phyloP scores from a whole-genome alignment of 1,140 invertebrate genomes.

The Papilio dardanus region DNA sequence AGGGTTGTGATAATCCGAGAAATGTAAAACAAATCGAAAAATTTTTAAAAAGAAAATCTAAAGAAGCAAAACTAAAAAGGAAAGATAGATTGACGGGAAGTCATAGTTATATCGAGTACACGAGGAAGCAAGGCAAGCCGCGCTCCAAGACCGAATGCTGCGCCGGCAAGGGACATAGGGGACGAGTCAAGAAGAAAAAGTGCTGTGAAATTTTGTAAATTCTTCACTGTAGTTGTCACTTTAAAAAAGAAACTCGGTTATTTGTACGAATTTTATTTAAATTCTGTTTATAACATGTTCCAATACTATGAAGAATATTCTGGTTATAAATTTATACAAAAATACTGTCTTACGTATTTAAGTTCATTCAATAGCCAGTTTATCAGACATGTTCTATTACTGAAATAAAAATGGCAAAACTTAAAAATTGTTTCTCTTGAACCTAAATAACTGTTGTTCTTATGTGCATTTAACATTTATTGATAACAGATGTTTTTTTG shows the following conservation, averaged over 20 bases:
- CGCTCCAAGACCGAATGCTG: conserved; percentile 56
- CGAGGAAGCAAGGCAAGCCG: conserved; percentile 50
- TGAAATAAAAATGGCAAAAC: conserved; percentile 6
- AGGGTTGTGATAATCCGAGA: conserved; percentile 50
- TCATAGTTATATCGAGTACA: conserved; percentile 56
- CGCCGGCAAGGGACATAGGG: conserved; percentile 67
- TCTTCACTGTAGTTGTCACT: conserved; percentile 18
- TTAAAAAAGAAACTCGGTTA: conserved; percentile 25
- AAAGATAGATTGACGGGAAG: conserved; percentile 60
- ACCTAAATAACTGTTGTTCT: not conserved
- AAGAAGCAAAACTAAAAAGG: conserved; percentile 61
- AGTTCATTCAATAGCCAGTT: conserved; percentile 10
- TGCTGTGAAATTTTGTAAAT: conserved; percentile 64
- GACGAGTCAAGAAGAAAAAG: conserved; percentile 53
- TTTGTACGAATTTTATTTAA: conserved; percentile 4
- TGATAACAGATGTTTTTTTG: not conserved
- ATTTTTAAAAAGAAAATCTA: conserved; percentile 64
- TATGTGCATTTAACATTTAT: not conserved
- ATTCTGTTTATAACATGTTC: not conserved
- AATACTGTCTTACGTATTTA: not conserved
- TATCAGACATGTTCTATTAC: not conserved
- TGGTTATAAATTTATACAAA: conserved; percentile 5
- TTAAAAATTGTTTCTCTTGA: not conserved
- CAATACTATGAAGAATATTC: conserved; percentile 1
- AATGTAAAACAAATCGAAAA: conserved; percentile 55